Base-by-base conservation (phyloP, 2,888 invertebrate genomes). In the Leucophenga montana region DNA sequence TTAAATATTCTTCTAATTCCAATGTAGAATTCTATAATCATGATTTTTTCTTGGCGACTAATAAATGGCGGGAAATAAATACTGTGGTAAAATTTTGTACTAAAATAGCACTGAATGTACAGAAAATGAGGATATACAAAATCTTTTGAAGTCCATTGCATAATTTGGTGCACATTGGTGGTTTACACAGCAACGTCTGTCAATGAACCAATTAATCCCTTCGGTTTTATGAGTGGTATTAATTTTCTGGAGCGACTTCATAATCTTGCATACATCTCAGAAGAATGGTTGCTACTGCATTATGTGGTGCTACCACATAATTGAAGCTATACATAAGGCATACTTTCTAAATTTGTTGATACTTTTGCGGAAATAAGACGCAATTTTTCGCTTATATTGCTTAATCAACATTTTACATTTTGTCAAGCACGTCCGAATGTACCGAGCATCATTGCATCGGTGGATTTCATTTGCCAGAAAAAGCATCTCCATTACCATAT, bases 381-480 rank as follows among this genome's bases (percentile, higher is more conserved):
- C n/a, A 83, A 74, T 59, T 73, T 81, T 1, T 77, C 88, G 0
- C 62, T 88, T 13, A 79, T 87, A 5, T 66, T 88, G 14, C 69
- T 87, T 0, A 89, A 89, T 71, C 77, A 76, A 20, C 87, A 87
- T 69, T 80, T 84, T 14, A 81, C 81, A 3, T 57, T 86, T 6
- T 77, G 80, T 33, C 78, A 73, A 44, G 79, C 85, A 0, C 79
- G 84, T 0, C 85, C 87, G 0, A 84, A 86, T 73, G 72, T 85
- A 27, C 85, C 86, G 1, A 87, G 86, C 75, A 82, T 86, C 73
- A 77, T 87, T 3, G 86, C 87, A 69, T 87, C 3, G 86, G 85
- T 0, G 87, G 86, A 6, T 78, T 87, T 74, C 86, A 87, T 65
- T 73, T 87, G 9, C 78, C 78, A 64, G 72, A 73, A 5, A 72